Conservation (phyloP, 2,797 vertebrate genomes). For the Manis javanica region DNA sequence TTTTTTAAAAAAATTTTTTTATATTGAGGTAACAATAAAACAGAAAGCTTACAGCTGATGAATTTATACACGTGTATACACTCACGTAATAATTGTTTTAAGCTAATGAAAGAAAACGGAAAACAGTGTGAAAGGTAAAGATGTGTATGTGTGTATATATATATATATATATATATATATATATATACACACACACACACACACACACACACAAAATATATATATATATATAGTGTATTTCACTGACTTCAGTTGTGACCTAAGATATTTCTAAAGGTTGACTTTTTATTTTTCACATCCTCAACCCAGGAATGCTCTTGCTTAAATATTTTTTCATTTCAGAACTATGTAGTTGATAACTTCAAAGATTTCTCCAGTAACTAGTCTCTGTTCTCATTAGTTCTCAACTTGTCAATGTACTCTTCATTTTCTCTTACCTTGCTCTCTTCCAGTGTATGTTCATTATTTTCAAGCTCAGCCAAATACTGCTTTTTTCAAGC, state of each 20-base stretch:
- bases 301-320: neutral
- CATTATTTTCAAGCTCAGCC: neutral
- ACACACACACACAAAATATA: no score
- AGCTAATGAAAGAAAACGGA: neutral
- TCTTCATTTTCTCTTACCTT: neutral
- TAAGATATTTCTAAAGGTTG: constrained; percentile 3
- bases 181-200: no score
- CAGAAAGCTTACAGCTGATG: no score
- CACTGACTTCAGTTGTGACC: neutral
- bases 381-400: neutral
- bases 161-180: no score
- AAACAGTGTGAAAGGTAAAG: neutral
- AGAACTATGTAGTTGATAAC: neutral
- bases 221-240: neutral
- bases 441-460: neutral
- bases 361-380: neutral
- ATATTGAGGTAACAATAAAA: no score
- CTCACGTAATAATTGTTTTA: neutral
- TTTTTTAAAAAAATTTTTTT: no score
- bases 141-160: no score
- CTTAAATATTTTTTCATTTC: neutral
- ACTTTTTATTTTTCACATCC: neutral
- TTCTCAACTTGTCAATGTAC: neutral
- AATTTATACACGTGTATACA: no score
- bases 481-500: neutral